Evolutionary conservation across 2,888 invertebrate species (phyloP).

Genomic region (Clanis bilineata): DNA sequence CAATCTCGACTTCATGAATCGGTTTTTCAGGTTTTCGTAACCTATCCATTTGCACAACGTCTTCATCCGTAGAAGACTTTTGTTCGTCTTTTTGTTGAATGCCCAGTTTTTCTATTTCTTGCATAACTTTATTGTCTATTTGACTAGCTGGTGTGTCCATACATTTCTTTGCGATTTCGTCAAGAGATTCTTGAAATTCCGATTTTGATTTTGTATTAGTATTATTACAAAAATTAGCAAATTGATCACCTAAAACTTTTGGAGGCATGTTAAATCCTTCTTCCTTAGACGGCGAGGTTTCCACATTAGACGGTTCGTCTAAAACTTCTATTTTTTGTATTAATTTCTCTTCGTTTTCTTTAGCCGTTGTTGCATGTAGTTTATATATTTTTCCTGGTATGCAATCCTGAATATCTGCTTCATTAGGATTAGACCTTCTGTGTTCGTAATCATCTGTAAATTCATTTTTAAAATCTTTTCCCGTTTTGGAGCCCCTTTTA

Average conservation of each 20-base stretch:
- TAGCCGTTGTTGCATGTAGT: slow-evolving; percentile 38
- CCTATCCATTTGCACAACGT: slow-evolving; percentile 29
- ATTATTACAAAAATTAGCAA: neutral
- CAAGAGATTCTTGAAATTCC: slow-evolving; percentile 24
- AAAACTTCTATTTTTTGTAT: slow-evolving; percentile 53
- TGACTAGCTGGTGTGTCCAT: slow-evolving; percentile 34
- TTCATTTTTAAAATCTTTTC: neutral
- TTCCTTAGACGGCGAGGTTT: slow-evolving; percentile 37
- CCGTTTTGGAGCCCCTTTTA: neutral
- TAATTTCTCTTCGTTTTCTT: slow-evolving; percentile 44
- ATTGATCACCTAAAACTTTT: slow-evolving; percentile 38
- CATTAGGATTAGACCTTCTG: neutral
- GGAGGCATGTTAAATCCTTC: slow-evolving; percentile 45
- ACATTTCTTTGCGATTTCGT: slow-evolving; percentile 42
- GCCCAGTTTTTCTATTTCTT: slow-evolving; percentile 42
- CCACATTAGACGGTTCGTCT: slow-evolving; percentile 49
- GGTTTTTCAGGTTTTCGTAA: slow-evolving; percentile 30
- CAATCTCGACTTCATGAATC: slow-evolving; percentile 29
- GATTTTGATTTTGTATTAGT: slow-evolving; percentile 13
- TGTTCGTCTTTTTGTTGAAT: slow-evolving; percentile 25
- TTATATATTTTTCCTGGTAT: slow-evolving; percentile 17
- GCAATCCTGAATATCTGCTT: neutral
- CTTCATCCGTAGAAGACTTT: slow-evolving; percentile 24
- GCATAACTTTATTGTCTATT: slow-evolving; percentile 42
- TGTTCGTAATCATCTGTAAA: neutral